phyloP scores from a whole-genome alignment of 2,888 invertebrate genomes.

The Amaurobius ferox region DNA sequence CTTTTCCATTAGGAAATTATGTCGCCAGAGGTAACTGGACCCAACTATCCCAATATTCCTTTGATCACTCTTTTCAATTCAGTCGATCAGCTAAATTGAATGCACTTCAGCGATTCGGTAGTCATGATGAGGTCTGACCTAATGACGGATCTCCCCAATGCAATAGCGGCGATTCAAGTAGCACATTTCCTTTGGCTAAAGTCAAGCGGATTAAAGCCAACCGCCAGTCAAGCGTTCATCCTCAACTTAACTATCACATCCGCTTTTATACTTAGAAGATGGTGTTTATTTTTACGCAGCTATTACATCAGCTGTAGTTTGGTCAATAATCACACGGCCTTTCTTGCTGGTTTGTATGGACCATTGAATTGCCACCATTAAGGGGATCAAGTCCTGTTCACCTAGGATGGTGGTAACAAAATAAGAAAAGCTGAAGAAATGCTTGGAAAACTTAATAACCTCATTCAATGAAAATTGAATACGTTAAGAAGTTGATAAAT shows the following conservation, averaged over 20 bases:
- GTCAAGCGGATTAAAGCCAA: constrained; percentile 49
- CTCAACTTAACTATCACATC: constrained; percentile 61
- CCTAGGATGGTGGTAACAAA: no score
- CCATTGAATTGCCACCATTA: no score
- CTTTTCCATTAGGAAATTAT: background rate
- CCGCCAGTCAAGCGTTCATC: constrained; percentile 44
- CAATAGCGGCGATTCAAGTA: constrained; percentile 52
- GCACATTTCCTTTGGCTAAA: constrained; percentile 55
- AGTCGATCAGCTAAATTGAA: background rate
- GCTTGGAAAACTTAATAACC: no score
- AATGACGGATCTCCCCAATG: constrained; percentile 43
- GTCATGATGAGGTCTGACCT: constrained; percentile 28
- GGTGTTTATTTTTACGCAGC: constrained; percentile 51
- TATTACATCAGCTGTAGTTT: constrained; percentile 26
- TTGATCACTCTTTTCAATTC: background rate
- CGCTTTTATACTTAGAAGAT: constrained; percentile 47
- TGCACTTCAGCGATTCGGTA: background rate
- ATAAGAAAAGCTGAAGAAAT: no score
- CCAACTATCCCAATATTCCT: background rate
- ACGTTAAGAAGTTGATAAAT: no score
- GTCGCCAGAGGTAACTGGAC: background rate
- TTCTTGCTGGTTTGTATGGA: background rate
- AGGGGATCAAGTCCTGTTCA: no score
- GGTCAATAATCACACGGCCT: background rate
- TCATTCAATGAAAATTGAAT: no score